phyloP scores from a whole-genome alignment of 2,113 vertebrate species.

The Pterophyllum scalare region DNA sequence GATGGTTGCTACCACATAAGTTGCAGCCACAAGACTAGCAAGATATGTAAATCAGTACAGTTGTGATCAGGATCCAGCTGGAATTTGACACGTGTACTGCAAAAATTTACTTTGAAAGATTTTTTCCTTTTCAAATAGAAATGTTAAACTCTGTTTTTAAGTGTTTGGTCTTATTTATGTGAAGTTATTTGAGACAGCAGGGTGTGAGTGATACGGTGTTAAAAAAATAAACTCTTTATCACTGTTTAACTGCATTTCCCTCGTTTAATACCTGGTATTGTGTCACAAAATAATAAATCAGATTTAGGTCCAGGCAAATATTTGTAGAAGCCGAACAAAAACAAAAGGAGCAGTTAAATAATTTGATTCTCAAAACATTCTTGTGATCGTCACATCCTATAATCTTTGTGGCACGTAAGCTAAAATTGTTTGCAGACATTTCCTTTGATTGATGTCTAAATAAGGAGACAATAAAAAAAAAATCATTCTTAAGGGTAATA shows the following conservation, averaged over 20 bases:
- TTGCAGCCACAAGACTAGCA: neutral
- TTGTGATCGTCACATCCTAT: neutral
- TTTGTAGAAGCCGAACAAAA: neutral
- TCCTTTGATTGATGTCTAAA: neutral
- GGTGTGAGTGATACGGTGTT: neutral
- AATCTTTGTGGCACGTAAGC: neutral
- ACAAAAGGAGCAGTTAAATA: neutral
- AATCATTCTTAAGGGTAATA: neutral
- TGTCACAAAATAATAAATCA: neutral
- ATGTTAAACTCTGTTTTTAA: neutral
- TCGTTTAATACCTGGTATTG: neutral
- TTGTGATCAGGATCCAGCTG: neutral
- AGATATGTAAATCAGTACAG: neutral
- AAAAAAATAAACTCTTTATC: neutral
- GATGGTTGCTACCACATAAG: slow-evolving; percentile 22
- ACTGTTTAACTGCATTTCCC: neutral
- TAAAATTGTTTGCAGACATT: neutral
- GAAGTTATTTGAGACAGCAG: neutral
- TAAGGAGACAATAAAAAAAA: neutral
- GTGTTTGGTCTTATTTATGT: neutral
- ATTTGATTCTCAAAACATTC: neutral
- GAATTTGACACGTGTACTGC: neutral
- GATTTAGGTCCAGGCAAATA: neutral
- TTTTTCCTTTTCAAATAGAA: neutral
- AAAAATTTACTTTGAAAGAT: neutral